Evolutionary conservation across 1,140 invertebrate genomes (phyloP).

Genomic region (Gryllus bimaculatus): DNA sequence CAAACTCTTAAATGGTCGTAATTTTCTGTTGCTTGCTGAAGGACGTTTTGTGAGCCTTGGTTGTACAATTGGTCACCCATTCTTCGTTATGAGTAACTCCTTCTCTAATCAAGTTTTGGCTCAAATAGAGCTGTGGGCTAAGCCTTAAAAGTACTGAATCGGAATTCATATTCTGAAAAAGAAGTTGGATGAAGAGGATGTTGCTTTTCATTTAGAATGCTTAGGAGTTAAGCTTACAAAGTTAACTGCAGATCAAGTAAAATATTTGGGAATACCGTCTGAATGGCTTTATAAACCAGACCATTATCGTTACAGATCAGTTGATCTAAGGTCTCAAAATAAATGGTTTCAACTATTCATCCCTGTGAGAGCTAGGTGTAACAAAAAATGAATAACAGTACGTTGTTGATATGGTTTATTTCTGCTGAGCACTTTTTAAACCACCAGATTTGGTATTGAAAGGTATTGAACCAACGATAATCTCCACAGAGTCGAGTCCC

Average conservation of each 20-base stretch:
- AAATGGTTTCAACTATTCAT: too few relatives aligned
- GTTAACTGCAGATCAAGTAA: conserved; percentile 74
- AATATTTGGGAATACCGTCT: conserved; percentile 78
- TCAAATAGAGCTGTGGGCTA: conserved; percentile 98
- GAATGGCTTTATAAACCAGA: conserved; percentile 96
- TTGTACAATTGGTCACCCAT: conserved; percentile 97
- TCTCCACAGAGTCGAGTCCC: too few relatives aligned
- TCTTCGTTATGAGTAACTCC: conserved; percentile 99
- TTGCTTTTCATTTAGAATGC: conserved; percentile 89
- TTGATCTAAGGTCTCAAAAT: not conserved
- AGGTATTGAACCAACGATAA: too few relatives aligned
- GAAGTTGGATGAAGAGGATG: conserved; percentile 97
- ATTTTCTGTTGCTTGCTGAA: conserved; percentile 91
- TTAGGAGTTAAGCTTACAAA: conserved; percentile 95
- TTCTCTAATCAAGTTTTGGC: conserved; percentile 99
- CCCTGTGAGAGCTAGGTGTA: too few relatives aligned
- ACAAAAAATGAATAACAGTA: too few relatives aligned
- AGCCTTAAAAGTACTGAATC: conserved; percentile 66
- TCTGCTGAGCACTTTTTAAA: too few relatives aligned
- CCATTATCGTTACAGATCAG: conserved; percentile 85
- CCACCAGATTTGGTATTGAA: too few relatives aligned
- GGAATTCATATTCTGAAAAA: conserved; percentile 92
- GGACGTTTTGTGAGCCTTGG: conserved; percentile 97
- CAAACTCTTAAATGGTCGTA: conserved; percentile 76
- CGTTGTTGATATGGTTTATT: too few relatives aligned